These are phyloP conservation scores for Athalia rosae DNA, from an alignment of 2,888 invertebrate species.

Conservation along the genomic window DNA sequence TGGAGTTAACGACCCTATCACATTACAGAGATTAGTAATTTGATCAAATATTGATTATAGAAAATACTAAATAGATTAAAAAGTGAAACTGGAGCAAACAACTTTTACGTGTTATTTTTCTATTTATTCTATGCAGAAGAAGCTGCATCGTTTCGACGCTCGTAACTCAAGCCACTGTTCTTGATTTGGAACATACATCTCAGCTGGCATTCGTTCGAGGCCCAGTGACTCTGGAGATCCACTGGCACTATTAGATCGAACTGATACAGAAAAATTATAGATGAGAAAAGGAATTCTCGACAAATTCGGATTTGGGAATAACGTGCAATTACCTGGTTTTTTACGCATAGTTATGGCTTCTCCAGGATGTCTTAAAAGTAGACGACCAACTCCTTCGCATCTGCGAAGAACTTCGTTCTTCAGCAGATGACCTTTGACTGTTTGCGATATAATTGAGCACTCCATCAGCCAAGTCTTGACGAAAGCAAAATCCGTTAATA, in stretches of 20 bases:
- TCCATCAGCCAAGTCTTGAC: constrained; percentile 85
- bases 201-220: constrained; percentile 85
- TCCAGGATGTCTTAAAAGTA: constrained; percentile 87
- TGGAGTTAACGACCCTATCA: no score
- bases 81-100: not conserved
- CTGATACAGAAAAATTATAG: constrained; percentile 53
- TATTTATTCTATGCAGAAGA: constrained; percentile 62
- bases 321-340: constrained; percentile 44
- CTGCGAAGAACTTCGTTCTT: constrained; percentile 78
- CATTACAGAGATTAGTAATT: no score
- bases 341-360: constrained; percentile 86
- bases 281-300: not conserved
- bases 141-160: constrained; percentile 74
- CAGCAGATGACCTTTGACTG: constrained; percentile 72
- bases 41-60: no score
- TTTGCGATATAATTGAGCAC: constrained; percentile 76
- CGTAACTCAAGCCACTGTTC: constrained; percentile 90
- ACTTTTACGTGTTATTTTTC: not conserved
- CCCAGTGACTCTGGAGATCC: constrained; percentile 71
- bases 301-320: not conserved
- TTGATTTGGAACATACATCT: constrained; percentile 95
- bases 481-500: constrained; percentile 88
- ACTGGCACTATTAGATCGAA: constrained; percentile 59
- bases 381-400: constrained; percentile 90
- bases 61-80: no score